Conservation (phyloP, 2,888 invertebrate genomes). For the Campopleginae sp. region DNA sequence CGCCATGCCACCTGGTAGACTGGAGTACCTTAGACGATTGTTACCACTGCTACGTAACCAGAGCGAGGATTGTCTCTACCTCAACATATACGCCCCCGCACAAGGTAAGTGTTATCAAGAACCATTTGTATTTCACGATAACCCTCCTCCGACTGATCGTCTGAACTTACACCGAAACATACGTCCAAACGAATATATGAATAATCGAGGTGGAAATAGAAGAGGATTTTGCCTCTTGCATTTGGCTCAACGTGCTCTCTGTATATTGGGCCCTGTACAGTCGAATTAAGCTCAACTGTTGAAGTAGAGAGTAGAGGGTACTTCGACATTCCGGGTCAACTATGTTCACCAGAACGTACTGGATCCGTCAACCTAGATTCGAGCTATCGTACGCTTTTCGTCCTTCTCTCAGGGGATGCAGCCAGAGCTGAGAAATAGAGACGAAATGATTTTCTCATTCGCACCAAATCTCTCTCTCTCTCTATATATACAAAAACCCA, state of each 20-base stretch:
- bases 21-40: slow-evolving; percentile 95
- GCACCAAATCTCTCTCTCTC: slow-evolving; percentile 30
- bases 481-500: not conserved
- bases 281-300: slow-evolving; percentile 59
- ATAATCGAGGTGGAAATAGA: slow-evolving; percentile 23
- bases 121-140: not conserved
- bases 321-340: slow-evolving; percentile 66
- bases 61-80: slow-evolving; percentile 98
- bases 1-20: slow-evolving; percentile 94
- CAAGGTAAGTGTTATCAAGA: slow-evolving; percentile 90
- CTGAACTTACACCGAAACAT: not conserved
- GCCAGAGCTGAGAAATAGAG: slow-evolving; percentile 4
- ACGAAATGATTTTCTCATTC: slow-evolving; percentile 47
- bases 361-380: slow-evolving; percentile 57
- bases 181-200: slow-evolving; percentile 3
- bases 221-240: slow-evolving; percentile 47
- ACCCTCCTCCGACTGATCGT: slow-evolving; percentile 3
- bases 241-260: slow-evolving; percentile 33
- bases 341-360: slow-evolving; percentile 60
- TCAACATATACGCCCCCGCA: slow-evolving; percentile 98
- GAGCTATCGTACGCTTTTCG: slow-evolving; percentile 40
- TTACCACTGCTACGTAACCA: slow-evolving; percentile 95
- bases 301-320: slow-evolving; percentile 52
- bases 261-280: slow-evolving; percentile 50
- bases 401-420: slow-evolving; percentile 12